Evolutionary conservation across 2,888 invertebrate genomes (phyloP).

Genomic region (Diogma glabrata): DNA sequence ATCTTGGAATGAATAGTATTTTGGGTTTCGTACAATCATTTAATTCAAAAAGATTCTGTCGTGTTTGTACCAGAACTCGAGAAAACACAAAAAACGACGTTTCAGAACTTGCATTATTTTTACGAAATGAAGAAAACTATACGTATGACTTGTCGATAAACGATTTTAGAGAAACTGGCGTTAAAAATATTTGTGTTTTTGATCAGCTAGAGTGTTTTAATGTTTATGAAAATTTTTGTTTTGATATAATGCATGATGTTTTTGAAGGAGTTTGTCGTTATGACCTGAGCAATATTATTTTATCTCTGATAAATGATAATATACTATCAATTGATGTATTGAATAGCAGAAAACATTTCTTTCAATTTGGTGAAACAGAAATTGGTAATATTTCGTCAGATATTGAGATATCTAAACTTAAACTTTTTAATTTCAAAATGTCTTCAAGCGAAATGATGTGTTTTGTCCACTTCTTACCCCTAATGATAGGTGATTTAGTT

Average conservation of each 20-base stretch:
- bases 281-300: slow-evolving; percentile 19
- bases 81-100: slow-evolving; percentile 15
- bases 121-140: slow-evolving; percentile 18
- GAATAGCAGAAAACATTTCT: slow-evolving; percentile 18
- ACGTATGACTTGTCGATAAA: slow-evolving; percentile 12
- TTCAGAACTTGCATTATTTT: slow-evolving; percentile 13
- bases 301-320: slow-evolving; percentile 14
- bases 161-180: slow-evolving; percentile 18
- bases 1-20: slow-evolving; percentile 1
- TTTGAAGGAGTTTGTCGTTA: slow-evolving; percentile 21
- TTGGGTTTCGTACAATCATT: neutral
- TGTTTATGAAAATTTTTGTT: slow-evolving; percentile 18
- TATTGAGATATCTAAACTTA: slow-evolving; percentile 14
- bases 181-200: slow-evolving; percentile 16
- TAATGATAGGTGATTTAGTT: no score
- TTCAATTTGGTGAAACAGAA: slow-evolving; percentile 19
- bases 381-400: slow-evolving; percentile 16
- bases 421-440: slow-evolving; percentile 17
- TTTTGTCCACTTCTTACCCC: slow-evolving; percentile 15
- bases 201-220: slow-evolving; percentile 17
- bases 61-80: slow-evolving; percentile 18
- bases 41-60: slow-evolving; percentile 16
- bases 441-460: slow-evolving; percentile 17
- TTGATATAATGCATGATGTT: slow-evolving; percentile 22
- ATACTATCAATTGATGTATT: slow-evolving; percentile 17